Conservation (phyloP, 2,113 vertebrate species). For the Cathartes aura region DNA sequence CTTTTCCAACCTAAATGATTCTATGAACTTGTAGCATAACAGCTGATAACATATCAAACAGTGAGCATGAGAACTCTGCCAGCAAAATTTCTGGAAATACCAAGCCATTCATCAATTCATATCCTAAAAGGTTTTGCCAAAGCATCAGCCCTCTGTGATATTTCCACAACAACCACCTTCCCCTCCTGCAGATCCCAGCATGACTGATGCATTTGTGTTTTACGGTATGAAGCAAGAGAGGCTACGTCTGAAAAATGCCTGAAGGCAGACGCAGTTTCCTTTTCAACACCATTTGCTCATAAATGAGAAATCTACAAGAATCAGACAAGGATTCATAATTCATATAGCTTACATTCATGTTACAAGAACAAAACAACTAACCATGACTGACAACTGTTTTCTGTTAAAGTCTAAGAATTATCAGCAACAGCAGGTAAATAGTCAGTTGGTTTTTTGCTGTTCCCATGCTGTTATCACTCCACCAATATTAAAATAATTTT, state of each 20-base stretch:
- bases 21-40: not conserved
- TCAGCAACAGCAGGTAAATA: not conserved
- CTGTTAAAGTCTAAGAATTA: not conserved
- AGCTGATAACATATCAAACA: not conserved
- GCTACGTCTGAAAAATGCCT: not conserved
- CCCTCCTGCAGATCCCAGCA: not conserved
- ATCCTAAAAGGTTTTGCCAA: not conserved
- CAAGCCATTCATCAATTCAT: not conserved
- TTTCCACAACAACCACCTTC: not conserved
- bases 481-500: not conserved
- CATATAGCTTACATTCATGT: not conserved
- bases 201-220: not conserved
- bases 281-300: conserved; percentile 9
- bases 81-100: not conserved
- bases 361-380: not conserved
- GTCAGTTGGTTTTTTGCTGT: not conserved
- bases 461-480: not conserved
- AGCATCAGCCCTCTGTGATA: not conserved
- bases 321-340: not conserved
- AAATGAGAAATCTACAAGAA: not conserved
- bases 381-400: not conserved
- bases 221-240: not conserved
- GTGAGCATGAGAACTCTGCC: accelerated
- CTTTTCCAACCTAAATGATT: not conserved
- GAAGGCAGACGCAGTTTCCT: not conserved